Percentiles rank a stretch among this genome's conserved stretches.
These are phyloP conservation scores for Noctilio leporinus DNA, from an alignment of 2,113 vertebrate species.

Conservation along the genomic window DNA sequence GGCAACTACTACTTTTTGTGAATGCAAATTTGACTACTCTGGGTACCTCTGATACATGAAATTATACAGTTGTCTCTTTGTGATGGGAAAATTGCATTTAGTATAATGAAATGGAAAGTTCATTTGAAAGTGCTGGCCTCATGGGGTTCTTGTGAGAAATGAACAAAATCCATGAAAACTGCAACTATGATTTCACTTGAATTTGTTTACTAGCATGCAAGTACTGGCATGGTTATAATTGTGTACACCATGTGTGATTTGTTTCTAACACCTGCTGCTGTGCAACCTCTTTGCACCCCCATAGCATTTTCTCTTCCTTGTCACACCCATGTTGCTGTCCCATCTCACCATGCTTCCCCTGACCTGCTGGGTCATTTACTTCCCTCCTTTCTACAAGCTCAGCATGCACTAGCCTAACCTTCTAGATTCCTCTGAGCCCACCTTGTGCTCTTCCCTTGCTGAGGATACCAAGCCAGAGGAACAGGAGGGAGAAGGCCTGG, in stretches of 20 bases:
- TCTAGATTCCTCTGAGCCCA: background rate
- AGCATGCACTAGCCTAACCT: background rate
- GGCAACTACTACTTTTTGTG: background rate
- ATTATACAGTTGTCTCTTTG: background rate
- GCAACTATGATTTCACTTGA: background rate
- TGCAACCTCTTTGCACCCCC: background rate
- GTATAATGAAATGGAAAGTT: background rate
- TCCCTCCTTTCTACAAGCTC: background rate
- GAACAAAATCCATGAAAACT: background rate
- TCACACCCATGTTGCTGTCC: background rate
- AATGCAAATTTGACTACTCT: background rate
- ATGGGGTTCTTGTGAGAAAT: background rate
- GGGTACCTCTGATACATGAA: background rate
- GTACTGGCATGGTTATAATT: background rate
- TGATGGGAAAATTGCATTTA: background rate
- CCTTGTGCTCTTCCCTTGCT: background rate
- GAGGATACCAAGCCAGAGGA: background rate
- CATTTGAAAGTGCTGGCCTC: background rate
- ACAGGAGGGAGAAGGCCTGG: no score
- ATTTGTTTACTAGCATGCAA: background rate
- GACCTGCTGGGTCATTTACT: background rate
- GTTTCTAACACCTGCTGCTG: background rate
- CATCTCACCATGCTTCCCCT: background rate
- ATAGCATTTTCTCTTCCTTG: background rate
- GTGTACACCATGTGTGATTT: background rate